Base-by-base conservation (phyloP, 2,888 invertebrate species). In the Amphipoea lucens region DNA sequence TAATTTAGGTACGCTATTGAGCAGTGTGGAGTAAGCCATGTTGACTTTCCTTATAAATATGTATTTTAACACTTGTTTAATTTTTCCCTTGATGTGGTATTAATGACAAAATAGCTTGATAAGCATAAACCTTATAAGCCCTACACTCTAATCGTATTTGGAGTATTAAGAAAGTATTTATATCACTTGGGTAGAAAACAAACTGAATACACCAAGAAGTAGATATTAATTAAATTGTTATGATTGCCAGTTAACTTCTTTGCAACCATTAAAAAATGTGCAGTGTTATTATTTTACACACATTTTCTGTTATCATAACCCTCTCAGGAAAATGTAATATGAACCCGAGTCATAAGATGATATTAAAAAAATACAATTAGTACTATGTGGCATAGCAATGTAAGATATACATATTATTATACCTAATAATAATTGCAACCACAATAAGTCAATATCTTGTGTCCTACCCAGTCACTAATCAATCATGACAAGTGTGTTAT, bases 401-500 rank as follows among this genome's bases (percentile, higher is more conserved):
- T 51, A 51, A 54, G 42, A 51, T 45, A 45, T 36, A 57, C 23
- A 23, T 23, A 60, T 60, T 17, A n/a, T 20, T 51, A 65, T 12
- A 51, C 4, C 4, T 40, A 12, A 67, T 51, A 51, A 40, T 48
- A 62, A 14, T 45, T 57, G n/a, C 36, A 51, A 67, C 23, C 23
- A 48, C 62, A 68, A n/a, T 45, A 48, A 45, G 51, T 78, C 6
- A 36, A 74, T 66, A 54, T 74, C 17, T 29, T 67, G n/a, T 67
- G 42, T 51, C 45, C 29, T 45, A 51, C 66, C 36, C 40, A 71
- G n/a, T 60, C 42, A 67, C 29, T 69, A 62, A 83, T 74, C 67
- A 60, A 66, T 72, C 48, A 14, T 48, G 57, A 29, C 48, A 72
- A 63, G 45, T 57, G 14, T 75, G 63, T 83, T 76, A 86, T 79